Percentiles rank a stretch among this genome's conserved stretches.
These are phyloP conservation scores for Apaloderma vittatum DNA, from an alignment of 2,113 vertebrate species.

Conservation along the genomic window DNA sequence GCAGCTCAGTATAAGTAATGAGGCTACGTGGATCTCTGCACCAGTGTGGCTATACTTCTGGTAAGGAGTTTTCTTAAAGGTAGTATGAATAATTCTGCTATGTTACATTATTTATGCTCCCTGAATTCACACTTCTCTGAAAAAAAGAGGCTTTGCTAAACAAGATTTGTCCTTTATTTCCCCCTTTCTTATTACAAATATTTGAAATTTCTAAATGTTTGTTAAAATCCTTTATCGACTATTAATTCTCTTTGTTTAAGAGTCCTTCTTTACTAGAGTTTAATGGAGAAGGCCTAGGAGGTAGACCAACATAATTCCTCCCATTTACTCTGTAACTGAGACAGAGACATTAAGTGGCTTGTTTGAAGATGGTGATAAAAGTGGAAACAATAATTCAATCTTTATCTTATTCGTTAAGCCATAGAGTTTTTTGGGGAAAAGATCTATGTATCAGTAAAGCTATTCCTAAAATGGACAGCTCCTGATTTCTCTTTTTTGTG, in stretches of 20 bases:
- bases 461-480: neutral
- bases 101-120: neutral
- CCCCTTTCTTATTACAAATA: neutral
- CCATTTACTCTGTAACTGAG: neutral
- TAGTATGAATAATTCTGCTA: neutral
- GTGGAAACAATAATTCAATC: neutral
- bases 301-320: neutral
- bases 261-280: neutral
- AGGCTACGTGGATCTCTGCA: neutral
- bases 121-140: neutral
- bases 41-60: fast-evolving
- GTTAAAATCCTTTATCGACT: neutral
- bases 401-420: neutral
- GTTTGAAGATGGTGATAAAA: neutral
- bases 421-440: neutral
- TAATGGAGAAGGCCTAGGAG: neutral
- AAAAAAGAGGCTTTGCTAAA: neutral
- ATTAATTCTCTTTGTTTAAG: neutral
- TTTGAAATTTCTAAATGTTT: neutral
- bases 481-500: neutral
- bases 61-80: neutral
- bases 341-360: neutral
- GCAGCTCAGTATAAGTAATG: neutral
- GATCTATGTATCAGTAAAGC: neutral
- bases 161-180: neutral